phyloP scores from a whole-genome alignment of 2,888 invertebrate genomes.

The Eupithecia pulchellata region DNA sequence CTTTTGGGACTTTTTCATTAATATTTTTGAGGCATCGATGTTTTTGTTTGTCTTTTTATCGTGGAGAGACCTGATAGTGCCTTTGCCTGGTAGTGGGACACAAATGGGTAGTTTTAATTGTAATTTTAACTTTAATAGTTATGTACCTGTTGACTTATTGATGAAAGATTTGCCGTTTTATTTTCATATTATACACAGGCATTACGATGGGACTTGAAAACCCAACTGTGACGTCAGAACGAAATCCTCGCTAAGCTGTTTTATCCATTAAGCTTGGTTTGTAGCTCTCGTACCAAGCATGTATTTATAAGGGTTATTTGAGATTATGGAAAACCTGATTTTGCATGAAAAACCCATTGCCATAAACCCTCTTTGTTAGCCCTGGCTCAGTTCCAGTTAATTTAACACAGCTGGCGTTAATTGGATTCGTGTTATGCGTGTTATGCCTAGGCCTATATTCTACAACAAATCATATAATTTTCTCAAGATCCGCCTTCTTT shows the following conservation, averaged over 20 bases:
- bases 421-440: constrained; percentile 36
- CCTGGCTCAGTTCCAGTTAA: constrained; percentile 53
- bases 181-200: neutral
- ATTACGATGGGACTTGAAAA: neutral
- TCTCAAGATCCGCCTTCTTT: neutral
- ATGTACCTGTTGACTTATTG: neutral
- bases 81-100: neutral
- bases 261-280: constrained; percentile 8
- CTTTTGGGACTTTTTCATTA: neutral
- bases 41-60: neutral
- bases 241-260: constrained; percentile 5
- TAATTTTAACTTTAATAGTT: neutral
- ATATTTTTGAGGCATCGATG: neutral
- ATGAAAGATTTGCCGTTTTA: neutral
- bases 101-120: neutral
- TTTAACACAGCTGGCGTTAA: constrained; percentile 43
- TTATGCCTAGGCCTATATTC: neutral
- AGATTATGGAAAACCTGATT: constrained; percentile 9
- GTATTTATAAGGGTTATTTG: constrained; percentile 8
- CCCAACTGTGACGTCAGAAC: constrained; percentile 4
- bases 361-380: constrained; percentile 32
- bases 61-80: neutral
- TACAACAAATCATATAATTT: neutral
- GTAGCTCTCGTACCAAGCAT: neutral
- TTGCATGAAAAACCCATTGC: constrained; percentile 13